Evolutionary conservation across 2,888 invertebrate genomes (phyloP).

Genomic region (Pyrocoelia pectoralis): DNA sequence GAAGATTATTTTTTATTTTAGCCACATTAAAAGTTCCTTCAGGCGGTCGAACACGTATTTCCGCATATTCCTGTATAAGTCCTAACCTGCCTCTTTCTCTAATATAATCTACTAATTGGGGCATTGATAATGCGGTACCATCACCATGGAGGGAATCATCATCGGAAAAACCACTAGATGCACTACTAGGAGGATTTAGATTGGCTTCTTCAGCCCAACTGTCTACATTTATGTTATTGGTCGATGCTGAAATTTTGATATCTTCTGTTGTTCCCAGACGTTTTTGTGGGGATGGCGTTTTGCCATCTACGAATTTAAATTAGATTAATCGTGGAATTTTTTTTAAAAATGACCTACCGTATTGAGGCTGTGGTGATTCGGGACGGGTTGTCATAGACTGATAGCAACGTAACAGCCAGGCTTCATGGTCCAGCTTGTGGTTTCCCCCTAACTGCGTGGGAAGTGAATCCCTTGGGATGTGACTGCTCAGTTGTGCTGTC

Average conservation of each 20-base stretch:
- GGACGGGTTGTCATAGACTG: constrained; percentile 79
- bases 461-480: constrained; percentile 89
- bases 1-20: constrained; percentile 77
- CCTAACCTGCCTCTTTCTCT: constrained; percentile 81
- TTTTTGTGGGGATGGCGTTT: constrained; percentile 57
- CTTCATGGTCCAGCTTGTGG: constrained; percentile 86
- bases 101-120: constrained; percentile 79
- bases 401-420: constrained; percentile 75
- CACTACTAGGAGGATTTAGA: constrained; percentile 75
- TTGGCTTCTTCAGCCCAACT: constrained; percentile 63
- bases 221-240: constrained; percentile 56
- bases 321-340: constrained; percentile 2
- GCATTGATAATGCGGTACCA: constrained; percentile 70
- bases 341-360: constrained; percentile 53
- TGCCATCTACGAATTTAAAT: constrained; percentile 51
- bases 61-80: constrained; percentile 86
- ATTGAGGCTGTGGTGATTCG: constrained; percentile 54
- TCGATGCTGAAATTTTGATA: constrained; percentile 60
- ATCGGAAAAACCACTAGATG: constrained; percentile 86
- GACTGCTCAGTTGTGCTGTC: constrained; percentile 85
- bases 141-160: constrained; percentile 85
- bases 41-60: constrained; percentile 82
- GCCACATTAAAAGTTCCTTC: constrained; percentile 89
- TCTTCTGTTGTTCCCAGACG: constrained; percentile 57
- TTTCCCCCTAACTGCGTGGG: constrained; percentile 90